phyloP scores from a whole-genome alignment of 2,113 vertebrate genomes.

The Prionailurus viverrinus region DNA sequence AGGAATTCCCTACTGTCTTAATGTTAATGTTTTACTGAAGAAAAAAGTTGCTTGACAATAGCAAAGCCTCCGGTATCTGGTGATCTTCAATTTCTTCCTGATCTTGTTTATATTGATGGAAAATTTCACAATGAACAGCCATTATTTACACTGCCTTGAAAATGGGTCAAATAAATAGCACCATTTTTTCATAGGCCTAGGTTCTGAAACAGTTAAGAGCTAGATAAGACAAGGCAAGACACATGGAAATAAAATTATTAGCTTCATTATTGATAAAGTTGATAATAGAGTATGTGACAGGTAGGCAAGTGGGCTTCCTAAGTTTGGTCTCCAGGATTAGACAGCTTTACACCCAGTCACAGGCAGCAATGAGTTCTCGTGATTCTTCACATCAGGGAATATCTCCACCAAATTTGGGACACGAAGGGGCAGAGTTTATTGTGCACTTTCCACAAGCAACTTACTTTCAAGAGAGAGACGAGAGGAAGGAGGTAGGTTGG shows the following conservation, averaged over 20 bases:
- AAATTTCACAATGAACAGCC: neutral
- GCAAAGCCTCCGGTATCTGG: neutral
- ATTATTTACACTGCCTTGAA: neutral
- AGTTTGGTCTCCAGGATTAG: neutral
- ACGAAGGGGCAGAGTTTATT: neutral
- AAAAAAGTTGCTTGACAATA: too few species aligned
- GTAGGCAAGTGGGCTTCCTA: neutral
- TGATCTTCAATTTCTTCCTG: conserved; percentile 18
- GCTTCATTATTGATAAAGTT: neutral
- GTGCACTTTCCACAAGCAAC: neutral
- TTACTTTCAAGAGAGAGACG: neutral
- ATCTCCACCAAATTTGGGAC: conserved; percentile 2
- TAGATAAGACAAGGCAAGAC: neutral
- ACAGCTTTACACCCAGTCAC: neutral
- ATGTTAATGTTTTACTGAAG: too few species aligned
- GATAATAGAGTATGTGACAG: neutral
- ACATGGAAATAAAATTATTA: neutral
- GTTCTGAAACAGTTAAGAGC: neutral
- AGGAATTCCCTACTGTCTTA: too few species aligned
- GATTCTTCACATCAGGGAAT: neutral
- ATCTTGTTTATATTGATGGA: neutral
- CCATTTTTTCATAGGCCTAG: neutral
- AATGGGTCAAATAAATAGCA: conserved; percentile 5
- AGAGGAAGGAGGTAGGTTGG: neutral
- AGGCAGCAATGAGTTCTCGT: neutral